These are phyloP conservation scores for Cyprinodon brontotheroides DNA, from an alignment of 2,113 vertebrate genomes.

Conservation along the genomic window DNA sequence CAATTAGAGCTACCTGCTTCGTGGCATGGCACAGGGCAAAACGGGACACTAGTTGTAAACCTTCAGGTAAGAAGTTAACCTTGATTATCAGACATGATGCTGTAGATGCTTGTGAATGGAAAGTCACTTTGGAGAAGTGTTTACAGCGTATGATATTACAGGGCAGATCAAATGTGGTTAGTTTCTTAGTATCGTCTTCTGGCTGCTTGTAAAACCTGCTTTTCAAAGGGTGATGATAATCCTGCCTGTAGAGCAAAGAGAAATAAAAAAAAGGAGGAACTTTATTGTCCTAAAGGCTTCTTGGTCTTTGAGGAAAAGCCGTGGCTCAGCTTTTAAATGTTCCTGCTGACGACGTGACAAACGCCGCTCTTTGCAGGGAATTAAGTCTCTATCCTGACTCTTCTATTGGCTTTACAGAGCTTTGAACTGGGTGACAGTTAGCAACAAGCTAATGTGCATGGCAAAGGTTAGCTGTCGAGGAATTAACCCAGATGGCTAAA, in stretches of 20 bases:
- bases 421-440: not conserved
- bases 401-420: not conserved
- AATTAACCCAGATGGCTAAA: not conserved
- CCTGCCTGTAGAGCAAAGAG: not conserved
- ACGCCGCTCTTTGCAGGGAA: not conserved
- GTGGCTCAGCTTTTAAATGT: not conserved
- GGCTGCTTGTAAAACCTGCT: not conserved
- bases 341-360: no score
- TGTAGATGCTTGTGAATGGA: not conserved
- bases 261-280: not conserved
- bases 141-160: not conserved
- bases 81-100: not conserved
- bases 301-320: not conserved
- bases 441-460: conserved; percentile 1
- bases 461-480: not conserved
- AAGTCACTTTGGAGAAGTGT: not conserved
- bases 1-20: conserved; percentile 16
- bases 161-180: not conserved
- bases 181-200: not conserved
- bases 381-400: not conserved
- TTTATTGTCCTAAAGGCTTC: not conserved
- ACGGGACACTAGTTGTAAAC: conserved; percentile 10
- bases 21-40: conserved; percentile 14
- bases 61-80: conserved; percentile 44
- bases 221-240: conserved; percentile 4